Evolutionary conservation across 2,113 vertebrate species (phyloP).

Genomic region (Cyanocitta stelleri): DNA sequence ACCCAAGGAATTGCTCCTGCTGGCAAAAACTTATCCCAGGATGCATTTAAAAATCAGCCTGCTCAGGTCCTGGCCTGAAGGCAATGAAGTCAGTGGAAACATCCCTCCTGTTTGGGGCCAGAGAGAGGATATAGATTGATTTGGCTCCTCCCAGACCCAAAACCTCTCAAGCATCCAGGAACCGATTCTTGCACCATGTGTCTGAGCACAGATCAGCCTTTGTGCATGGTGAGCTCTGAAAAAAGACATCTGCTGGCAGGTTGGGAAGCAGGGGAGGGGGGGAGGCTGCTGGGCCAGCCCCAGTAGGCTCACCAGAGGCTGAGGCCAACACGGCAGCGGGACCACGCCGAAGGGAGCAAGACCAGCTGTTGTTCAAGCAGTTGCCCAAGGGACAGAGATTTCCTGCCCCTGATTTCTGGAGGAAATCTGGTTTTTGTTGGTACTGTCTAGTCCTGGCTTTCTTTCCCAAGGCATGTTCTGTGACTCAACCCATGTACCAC

Average conservation of each 20-base stretch:
- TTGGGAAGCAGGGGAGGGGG: background rate
- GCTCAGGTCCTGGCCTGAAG: background rate
- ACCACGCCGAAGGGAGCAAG: background rate
- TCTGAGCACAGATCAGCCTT: background rate
- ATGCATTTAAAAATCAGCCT: background rate
- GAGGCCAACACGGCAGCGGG: background rate
- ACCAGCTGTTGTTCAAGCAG: background rate
- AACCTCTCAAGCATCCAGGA: background rate
- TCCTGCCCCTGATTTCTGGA: slow-evolving; percentile 2
- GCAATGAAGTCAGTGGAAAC: background rate
- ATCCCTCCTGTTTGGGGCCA: accelerated
- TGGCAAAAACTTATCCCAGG: background rate
- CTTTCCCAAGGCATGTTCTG: background rate
- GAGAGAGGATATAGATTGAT: background rate
- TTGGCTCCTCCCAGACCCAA: background rate
- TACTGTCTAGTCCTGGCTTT: background rate
- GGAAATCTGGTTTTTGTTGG: slow-evolving; percentile 24
- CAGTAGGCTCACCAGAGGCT: background rate
- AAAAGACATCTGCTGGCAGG: background rate
- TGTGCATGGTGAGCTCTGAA: background rate
- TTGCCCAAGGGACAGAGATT: background rate
- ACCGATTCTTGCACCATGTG: accelerated
- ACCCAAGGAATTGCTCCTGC: background rate
- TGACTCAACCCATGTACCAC: accelerated
- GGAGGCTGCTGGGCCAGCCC: background rate